Conservation (phyloP, 2,797 vertebrate genomes). For the Pangasius sanitwongsei region DNA sequence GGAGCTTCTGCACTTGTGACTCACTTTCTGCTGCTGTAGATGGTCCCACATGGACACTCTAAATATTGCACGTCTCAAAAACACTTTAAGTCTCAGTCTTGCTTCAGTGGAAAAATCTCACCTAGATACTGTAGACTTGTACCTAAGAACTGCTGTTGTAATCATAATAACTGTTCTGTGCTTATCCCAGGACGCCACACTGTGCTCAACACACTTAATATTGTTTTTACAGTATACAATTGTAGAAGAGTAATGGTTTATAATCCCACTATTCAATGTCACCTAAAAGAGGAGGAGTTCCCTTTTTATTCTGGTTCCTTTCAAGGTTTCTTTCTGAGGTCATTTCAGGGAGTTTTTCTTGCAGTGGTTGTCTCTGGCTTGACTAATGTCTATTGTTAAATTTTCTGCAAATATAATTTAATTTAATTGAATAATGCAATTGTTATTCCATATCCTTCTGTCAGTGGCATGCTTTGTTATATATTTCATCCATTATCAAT, state of each 20-base stretch:
- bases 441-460: background rate
- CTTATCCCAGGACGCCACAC: background rate
- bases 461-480: background rate
- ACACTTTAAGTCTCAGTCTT: background rate
- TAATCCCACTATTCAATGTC: background rate
- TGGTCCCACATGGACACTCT: background rate
- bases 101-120: background rate
- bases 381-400: constrained; percentile 4
- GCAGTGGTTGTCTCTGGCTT: constrained; percentile 3
- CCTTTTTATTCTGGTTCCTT: background rate
- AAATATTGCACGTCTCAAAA: too few relatives aligned
- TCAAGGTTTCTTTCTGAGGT: background rate
- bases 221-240: background rate
- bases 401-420: background rate
- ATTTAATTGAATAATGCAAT: background rate
- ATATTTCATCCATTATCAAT: constrained; percentile 1
- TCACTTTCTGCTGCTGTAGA: background rate
- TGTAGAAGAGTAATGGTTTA: background rate
- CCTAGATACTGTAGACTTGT: background rate
- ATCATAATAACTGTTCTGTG: background rate
- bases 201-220: background rate
- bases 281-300: background rate
- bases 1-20: background rate
- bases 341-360: background rate
- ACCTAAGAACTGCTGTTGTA: background rate